Conservation (phyloP, 2,888 invertebrate species). For the Eudasyphora cyanicolor region DNA sequence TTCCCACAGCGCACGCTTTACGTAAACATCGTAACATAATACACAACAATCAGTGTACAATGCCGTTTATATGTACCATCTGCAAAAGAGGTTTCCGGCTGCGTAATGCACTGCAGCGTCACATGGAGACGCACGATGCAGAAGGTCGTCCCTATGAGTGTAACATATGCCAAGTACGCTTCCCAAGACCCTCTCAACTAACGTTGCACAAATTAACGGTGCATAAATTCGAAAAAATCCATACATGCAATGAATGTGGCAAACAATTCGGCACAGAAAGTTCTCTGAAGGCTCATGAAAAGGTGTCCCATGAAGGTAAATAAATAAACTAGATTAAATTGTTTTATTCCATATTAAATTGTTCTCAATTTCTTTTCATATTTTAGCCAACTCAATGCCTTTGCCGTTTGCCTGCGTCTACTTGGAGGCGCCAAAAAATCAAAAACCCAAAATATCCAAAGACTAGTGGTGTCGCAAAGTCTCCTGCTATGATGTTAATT, state of each 20-base stretch:
- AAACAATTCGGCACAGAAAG: slow-evolving; percentile 77
- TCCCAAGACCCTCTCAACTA: slow-evolving; percentile 75
- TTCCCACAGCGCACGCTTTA: slow-evolving; percentile 73
- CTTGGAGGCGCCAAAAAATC: slow-evolving; percentile 13
- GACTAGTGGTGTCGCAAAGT: not conserved
- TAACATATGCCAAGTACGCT: slow-evolving; percentile 72
- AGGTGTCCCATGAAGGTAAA: slow-evolving; percentile 75
- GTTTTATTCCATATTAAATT: not conserved
- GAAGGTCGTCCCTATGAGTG: slow-evolving; percentile 77
- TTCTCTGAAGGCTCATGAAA: slow-evolving; percentile 75
- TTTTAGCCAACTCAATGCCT: slow-evolving; percentile 20
- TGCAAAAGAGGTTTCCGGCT: slow-evolving; percentile 76
- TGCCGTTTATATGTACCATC: slow-evolving; percentile 73
- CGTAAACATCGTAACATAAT: slow-evolving; percentile 75
- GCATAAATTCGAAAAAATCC: slow-evolving; percentile 74
- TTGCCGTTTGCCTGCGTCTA: slow-evolving; percentile 16
- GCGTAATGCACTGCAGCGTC: slow-evolving; percentile 75
- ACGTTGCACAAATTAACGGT: slow-evolving; percentile 76
- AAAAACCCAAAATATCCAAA: not conserved
- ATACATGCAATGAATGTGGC: slow-evolving; percentile 74
- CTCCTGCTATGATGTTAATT: not conserved
- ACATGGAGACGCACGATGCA: slow-evolving; percentile 76
- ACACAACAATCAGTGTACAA: slow-evolving; percentile 71
- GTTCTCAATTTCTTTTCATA: not conserved
- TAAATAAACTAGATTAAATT: slow-evolving; percentile 12